Percentiles rank a stretch among this genome's conserved stretches.
These are phyloP conservation scores for Tachina fera DNA, from an alignment of 2,888 invertebrate species.

Conservation along the genomic window DNA sequence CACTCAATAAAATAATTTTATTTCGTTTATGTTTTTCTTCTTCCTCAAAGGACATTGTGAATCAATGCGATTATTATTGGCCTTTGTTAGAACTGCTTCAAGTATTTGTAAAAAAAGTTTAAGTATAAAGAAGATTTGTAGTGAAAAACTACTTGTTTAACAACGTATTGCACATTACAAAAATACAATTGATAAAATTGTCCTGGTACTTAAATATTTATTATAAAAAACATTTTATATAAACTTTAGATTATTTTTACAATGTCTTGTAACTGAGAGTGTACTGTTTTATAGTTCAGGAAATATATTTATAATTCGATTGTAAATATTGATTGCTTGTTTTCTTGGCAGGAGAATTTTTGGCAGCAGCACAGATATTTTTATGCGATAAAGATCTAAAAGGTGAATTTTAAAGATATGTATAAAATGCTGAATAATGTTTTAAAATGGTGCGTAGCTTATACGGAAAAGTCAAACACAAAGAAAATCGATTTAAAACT, in stretches of 20 bases:
- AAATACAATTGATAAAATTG: conserved; percentile 46
- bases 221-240: conserved; percentile 21
- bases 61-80: conserved; percentile 69
- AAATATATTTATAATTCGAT: conserved; percentile 51
- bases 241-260: conserved; percentile 21
- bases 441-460: too few relatives aligned
- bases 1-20: conserved; percentile 61
- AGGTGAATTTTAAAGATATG: too few relatives aligned
- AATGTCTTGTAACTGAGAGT: not conserved
- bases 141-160: conserved; percentile 38
- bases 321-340: not conserved
- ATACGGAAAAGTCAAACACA: too few relatives aligned
- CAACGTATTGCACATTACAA: conserved; percentile 25
- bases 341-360: not conserved
- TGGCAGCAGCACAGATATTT: too few relatives aligned
- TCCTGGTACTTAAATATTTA: conserved; percentile 47
- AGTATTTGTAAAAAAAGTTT: conserved; percentile 42
- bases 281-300: conserved; percentile 40
- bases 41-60: conserved; percentile 47
- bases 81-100: conserved; percentile 51
- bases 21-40: conserved; percentile 26
- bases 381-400: too few relatives aligned
- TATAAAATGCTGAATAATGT: too few relatives aligned
- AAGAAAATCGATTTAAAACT: too few relatives aligned
- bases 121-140: conserved; percentile 36